Percentiles rank a stretch among this genome's conserved stretches.
These are phyloP conservation scores for Cathartes aura DNA, from an alignment of 2,113 vertebrate species.

Conservation along the genomic window DNA sequence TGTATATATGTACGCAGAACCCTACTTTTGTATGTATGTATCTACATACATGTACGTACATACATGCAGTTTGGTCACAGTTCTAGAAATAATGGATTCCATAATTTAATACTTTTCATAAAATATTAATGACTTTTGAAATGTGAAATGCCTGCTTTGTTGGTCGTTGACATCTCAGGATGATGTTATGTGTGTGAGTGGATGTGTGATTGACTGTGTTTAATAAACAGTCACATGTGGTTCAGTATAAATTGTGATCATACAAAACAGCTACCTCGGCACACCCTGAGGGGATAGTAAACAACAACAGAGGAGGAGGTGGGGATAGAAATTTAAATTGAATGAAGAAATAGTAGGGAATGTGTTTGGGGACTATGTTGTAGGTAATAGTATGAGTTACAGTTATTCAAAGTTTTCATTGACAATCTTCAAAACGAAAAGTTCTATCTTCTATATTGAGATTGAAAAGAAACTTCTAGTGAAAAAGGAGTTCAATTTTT, in stretches of 20 bases:
- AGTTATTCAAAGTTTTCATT: background rate
- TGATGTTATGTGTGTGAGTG: background rate
- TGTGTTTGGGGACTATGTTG: accelerated
- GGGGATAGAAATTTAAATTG: background rate
- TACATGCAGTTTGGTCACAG: background rate
- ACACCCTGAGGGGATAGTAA: background rate
- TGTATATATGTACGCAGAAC: background rate
- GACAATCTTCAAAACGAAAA: background rate
- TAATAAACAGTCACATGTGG: too few relatives aligned
- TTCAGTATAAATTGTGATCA: background rate
- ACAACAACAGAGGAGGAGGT: background rate
- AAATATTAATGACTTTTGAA: background rate
- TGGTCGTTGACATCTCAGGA: background rate
- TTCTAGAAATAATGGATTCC: conserved; percentile 23
- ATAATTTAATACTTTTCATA: conserved; percentile 12
- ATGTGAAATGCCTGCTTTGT: background rate
- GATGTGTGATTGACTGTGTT: background rate
- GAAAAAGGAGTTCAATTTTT: background rate
- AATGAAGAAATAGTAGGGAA: too few relatives aligned
- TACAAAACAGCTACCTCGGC: background rate
- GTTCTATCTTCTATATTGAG: background rate
- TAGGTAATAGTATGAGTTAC: background rate
- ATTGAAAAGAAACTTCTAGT: background rate
- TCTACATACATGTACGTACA: background rate
- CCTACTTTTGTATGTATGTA: background rate